Evolutionary conservation across 2,113 vertebrate genomes (phyloP).

Genomic region (Gulo gulo): DNA sequence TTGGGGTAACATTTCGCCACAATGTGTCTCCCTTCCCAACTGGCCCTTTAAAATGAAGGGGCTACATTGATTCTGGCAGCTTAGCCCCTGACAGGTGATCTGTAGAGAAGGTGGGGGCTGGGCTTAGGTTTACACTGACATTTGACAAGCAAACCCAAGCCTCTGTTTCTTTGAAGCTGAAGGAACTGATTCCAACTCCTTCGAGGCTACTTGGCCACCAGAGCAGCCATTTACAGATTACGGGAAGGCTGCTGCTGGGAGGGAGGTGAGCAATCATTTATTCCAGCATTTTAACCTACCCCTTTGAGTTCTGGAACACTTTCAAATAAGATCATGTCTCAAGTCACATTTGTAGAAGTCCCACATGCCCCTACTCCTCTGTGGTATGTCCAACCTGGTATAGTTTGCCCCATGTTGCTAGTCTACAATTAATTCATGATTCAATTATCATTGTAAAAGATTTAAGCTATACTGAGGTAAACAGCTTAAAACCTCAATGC

Average conservation of each 20-base stretch:
- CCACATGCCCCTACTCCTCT: background rate
- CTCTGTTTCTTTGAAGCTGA: conserved; percentile 43
- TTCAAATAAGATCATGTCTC: background rate
- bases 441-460: conserved; percentile 4
- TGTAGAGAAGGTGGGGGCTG: background rate
- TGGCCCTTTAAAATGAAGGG: background rate
- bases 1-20: background rate
- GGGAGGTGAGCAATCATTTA: background rate
- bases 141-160: conserved; percentile 34
- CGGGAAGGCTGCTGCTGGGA: background rate
- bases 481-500: background rate
- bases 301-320: background rate
- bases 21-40: background rate
- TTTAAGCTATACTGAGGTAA: background rate
- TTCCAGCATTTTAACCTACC: background rate
- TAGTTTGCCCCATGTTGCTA: background rate
- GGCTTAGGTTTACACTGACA: background rate
- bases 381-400: background rate
- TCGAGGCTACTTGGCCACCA: background rate
- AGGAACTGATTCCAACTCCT: background rate
- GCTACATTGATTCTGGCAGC: background rate
- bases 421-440: background rate
- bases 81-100: background rate
- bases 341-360: background rate
- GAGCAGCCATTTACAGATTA: background rate